These are phyloP conservation scores for Drepanosiphum platanoidis DNA, from an alignment of 2,888 invertebrate species.

Conservation along the genomic window DNA sequence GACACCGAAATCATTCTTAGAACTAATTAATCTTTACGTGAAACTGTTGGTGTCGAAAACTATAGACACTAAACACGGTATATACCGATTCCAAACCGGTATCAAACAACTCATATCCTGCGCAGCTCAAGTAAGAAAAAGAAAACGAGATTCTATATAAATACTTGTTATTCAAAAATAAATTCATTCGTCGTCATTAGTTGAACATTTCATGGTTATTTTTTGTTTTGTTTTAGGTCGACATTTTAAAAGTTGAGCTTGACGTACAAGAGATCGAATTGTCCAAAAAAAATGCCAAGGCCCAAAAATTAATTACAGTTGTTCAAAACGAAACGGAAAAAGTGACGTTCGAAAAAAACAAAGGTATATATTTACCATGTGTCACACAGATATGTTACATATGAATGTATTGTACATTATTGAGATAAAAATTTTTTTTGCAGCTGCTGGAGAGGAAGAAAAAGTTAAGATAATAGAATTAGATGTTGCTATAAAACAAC, in stretches of 20 bases:
- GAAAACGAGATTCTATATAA: no score
- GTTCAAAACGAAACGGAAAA: slow-evolving; percentile 91
- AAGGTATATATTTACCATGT: slow-evolving; percentile 56
- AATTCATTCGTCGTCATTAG: no score
- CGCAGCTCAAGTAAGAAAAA: slow-evolving; percentile 80
- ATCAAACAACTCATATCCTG: slow-evolving; percentile 87
- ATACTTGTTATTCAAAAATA: no score
- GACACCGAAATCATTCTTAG: slow-evolving; percentile 94
- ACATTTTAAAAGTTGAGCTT: slow-evolving; percentile 80
- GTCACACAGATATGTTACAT: neutral
- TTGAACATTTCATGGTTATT: no score
- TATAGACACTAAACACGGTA: slow-evolving; percentile 77
- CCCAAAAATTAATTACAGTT: slow-evolving; percentile 86
- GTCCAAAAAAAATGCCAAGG: slow-evolving; percentile 88
- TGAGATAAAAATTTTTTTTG: slow-evolving; percentile 59
- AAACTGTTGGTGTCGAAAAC: slow-evolving; percentile 78
- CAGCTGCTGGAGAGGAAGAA: slow-evolving; percentile 84
- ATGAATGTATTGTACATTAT: neutral
- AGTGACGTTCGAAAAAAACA: slow-evolving; percentile 86
- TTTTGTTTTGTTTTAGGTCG: slow-evolving; percentile 70
- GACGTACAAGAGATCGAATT: slow-evolving; percentile 84
- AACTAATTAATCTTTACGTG: slow-evolving; percentile 85
- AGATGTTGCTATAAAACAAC: slow-evolving; percentile 84
- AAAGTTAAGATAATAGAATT: slow-evolving; percentile 91
- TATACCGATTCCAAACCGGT: slow-evolving; percentile 85